Evolutionary conservation across 2,113 vertebrate genomes (phyloP).

Genomic region (Otolemur garnettii): DNA sequence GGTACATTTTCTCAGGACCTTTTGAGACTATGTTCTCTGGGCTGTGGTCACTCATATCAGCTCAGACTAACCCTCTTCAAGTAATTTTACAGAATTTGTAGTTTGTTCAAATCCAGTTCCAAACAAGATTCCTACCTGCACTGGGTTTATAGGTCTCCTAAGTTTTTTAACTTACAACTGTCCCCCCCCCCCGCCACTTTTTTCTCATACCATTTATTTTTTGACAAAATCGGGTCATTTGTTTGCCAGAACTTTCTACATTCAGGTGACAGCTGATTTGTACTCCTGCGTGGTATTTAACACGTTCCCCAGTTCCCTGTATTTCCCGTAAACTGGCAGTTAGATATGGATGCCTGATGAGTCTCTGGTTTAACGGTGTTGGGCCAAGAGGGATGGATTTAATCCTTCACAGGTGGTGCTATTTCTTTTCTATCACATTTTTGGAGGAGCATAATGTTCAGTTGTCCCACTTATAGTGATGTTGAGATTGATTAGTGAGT

Average conservation of each 20-base stretch:
- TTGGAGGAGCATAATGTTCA: neutral
- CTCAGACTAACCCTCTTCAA: no score
- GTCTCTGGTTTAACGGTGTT: neutral
- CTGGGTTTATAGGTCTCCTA: neutral
- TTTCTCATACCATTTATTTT: neutral
- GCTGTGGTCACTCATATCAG: no score
- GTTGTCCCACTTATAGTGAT: neutral
- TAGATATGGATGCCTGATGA: neutral
- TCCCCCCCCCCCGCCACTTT: neutral
- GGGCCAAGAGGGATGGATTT: neutral
- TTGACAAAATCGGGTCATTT: neutral
- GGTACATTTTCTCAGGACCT: no score
- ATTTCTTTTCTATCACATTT: neutral
- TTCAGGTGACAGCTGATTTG: neutral
- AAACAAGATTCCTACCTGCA: slow-evolving; percentile 1
- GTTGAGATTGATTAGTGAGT: neutral
- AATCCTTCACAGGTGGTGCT: neutral
- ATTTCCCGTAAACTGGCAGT: neutral
- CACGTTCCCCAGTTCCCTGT: neutral
- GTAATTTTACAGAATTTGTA: no score
- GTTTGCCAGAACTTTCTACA: neutral
- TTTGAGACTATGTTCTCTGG: no score
- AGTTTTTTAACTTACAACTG: neutral
- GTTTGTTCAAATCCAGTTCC: neutral
- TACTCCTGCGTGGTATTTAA: neutral